Base-by-base conservation (phyloP, 2,888 invertebrate genomes). In the Amblyjoppa proteus region DNA sequence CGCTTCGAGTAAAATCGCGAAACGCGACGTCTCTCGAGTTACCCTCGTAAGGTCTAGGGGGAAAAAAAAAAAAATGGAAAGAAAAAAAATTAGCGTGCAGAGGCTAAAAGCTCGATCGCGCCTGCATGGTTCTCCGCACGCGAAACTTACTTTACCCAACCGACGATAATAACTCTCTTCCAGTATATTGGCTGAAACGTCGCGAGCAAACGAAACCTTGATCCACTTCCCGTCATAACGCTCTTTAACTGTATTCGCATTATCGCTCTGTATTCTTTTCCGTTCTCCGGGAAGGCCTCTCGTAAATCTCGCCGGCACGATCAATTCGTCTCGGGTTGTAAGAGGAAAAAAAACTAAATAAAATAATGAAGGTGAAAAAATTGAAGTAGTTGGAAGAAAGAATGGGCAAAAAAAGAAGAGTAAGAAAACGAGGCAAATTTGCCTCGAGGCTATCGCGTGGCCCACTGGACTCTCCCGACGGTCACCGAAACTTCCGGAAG, bases 201-300 rank as follows among this genome's bases (percentile, higher is more conserved):
- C 58, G 13, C 25, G 58, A 13, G 28, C 25, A 25, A 41, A 61
- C 38, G 58, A 45, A 76, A 81, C 84, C 84, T 84, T 84, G 81
- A 81, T 77, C 84, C 74, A 84, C 81, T 77, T 84, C 77, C 49
- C 51, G 28, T 68, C 41, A 68, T 34, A 71, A 80, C 45, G 56
- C 68, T 73, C 78, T 25, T 41, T 74, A 45, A 34, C 13, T 31
- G 16, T 70, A 20, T 61, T n/a, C 13, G 45, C 11, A 75, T 45
- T 4, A 53, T 56, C n/a, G n/a, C 53, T 41, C 31, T 20, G 49
- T 34, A 51, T 51, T 53, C 28, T 66, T 71, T 51, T 53, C 53
- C 53, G 38, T 11, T 11, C 20, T 38, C 71, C 13, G 16, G 53
- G 38, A 49, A 70, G 28, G 38, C 38, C 38, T 20, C 28, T 20